Base-by-base conservation (phyloP, 1,140 invertebrate species). In the Centruroides vittatus region DNA sequence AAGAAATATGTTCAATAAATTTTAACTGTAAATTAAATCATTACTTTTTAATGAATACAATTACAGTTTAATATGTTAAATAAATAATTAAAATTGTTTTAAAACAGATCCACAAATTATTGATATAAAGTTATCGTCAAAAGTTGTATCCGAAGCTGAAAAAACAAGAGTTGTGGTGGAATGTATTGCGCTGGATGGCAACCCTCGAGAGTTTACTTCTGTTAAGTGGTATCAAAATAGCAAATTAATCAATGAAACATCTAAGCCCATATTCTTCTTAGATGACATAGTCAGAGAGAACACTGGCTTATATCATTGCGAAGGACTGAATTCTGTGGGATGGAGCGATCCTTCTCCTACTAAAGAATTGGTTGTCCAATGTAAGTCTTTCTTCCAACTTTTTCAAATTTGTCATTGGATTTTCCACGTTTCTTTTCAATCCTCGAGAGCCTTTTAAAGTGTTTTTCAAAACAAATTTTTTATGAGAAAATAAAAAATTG, bases 161-260 rank as follows among this genome's bases (percentile, higher is more conserved):
- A 50, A 61, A 8, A 61, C 63, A 12, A 55, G 62, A 0, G 59
- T 69, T 3, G 61, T 48, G 7, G 59, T 70, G 5, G 60, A 59
- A 12, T 70, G 69, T 53, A 50, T 62, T 35, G 65, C 66, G 5
- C 23, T 64, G 3, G 59, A 67, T 10, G 69, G 69, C 9, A 68
- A 70, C 54, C 69, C 69, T 9, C 9, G 47, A 4, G 61, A 66
- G 36, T 64, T 70, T 49, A 61, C 57, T 5, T 46, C 13, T 3
- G 69, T 70, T 2, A 58, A 64, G n/a, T 70, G 69, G 69, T 68
- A 60, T 50, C 48, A 57, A 10, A 67, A 70, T 57, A 62, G 61
- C 7, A 57, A 62, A 10, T 59, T 60, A n/a, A 62, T 68, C 35
- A 59, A 64, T 34, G 66, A 68, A 34, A 67, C 67, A 7, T n/a